Evolutionary conservation across 1,140 invertebrate genomes (phyloP).

Genomic region (Radopholus similis): DNA sequence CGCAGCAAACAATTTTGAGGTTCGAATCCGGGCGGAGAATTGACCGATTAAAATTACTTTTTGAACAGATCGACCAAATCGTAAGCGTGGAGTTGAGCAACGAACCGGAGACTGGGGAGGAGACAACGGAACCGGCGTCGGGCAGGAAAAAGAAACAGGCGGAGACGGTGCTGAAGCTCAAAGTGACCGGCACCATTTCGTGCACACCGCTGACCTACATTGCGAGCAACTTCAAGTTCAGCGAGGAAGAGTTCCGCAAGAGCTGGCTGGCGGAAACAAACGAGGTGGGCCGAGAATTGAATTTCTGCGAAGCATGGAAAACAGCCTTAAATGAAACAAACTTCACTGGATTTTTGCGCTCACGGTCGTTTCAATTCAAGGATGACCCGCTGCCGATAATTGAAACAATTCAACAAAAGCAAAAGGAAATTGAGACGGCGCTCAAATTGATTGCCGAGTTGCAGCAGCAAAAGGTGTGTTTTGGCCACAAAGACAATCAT

Average conservation of each 20-base stretch:
- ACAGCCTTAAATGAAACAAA: no score
- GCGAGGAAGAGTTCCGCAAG: conserved; percentile 16
- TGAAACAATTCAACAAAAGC: conserved; percentile 2
- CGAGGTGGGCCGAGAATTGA: background rate
- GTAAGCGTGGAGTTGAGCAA: background rate
- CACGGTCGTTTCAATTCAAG: background rate
- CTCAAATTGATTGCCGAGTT: background rate
- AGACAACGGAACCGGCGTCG: background rate
- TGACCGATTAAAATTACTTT: background rate
- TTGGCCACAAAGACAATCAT: no score
- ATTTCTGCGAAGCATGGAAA: background rate
- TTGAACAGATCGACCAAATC: conserved; percentile 6
- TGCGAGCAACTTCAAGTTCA: conserved; percentile 6
- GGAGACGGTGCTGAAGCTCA: conserved; percentile 2
- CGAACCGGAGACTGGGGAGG: background rate
- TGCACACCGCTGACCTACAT: conserved; percentile 4
- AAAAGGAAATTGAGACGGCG: conserved; percentile 3
- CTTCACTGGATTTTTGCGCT: background rate
- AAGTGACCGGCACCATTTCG: conserved; percentile 17
- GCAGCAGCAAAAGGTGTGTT: background rate
- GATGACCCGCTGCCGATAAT: conserved; percentile 6
- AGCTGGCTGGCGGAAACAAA: conserved; percentile 1
- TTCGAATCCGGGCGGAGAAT: background rate
- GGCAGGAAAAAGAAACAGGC: background rate
- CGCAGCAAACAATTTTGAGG: conserved; percentile 10